Base-by-base conservation (phyloP, 2,113 vertebrate genomes). In the Taurulus bubalis region DNA sequence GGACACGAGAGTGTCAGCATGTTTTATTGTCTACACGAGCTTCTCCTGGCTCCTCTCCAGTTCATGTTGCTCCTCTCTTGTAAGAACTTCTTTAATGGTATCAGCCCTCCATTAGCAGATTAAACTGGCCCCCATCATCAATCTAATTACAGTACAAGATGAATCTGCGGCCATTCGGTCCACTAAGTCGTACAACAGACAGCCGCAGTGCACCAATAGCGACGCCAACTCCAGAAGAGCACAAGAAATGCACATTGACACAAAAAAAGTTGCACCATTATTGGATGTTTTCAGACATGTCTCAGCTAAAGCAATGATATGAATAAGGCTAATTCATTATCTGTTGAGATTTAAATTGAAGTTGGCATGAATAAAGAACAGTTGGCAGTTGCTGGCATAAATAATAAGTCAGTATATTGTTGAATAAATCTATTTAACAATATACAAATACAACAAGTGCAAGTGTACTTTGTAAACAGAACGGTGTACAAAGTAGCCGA, bases 41-140 rank as follows among this genome's bases (percentile, higher is more conserved):
- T 47, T 64, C 26, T 68, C 34, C 11, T 84, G 80, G 79, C 79
- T 89, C n/a, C 34, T 8, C n/a, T 79, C 76, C 71, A 80, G n/a
- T 53, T 70, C 51, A 59, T 53, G 58, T 22, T 60, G 28, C 53
- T 51, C 15, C 68, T 47, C 12, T 75, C 56, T 73, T 45, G n/a
- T 24, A 56, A 56, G 76, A 76, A 42, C 26, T 42, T 40, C 40
- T 80, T 71, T 85, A 84, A 86, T 65, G 67, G 82, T 16, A 64
- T 84, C 59, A 75, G 64, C 55, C 14, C 2, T 90, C 72, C 91
- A 94, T 95, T 93, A 93, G 87, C 20, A 53, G 84, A 94, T 93
- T 92, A 87, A 93, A 87, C 78, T 34, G 49, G 5, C 1, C 8
- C 16, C 1, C 6, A 60, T 7, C 56, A 74, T 71, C 38, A 70